Conservation (phyloP, 2,888 invertebrate genomes). For the Cheilosia impressa region DNA sequence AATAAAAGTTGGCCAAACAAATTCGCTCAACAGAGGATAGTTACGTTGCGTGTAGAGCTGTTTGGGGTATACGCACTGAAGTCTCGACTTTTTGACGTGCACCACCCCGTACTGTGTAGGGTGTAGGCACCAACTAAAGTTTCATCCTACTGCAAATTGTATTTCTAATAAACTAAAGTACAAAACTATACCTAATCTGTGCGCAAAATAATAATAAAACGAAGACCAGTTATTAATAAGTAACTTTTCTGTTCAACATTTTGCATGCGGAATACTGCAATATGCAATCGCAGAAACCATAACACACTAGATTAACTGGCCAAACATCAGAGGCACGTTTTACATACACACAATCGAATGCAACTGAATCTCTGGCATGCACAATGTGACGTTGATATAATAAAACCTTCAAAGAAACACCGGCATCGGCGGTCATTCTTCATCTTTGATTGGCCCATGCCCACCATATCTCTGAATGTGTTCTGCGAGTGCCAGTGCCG, state of each 20-base stretch:
- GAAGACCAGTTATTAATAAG: slow-evolving; percentile 26
- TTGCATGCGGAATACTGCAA: not conserved
- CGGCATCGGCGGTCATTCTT: slow-evolving; percentile 72
- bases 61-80: too few relatives aligned
- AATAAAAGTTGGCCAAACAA: too few relatives aligned
- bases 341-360: slow-evolving; percentile 20
- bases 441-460: slow-evolving; percentile 73
- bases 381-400: slow-evolving; percentile 6
- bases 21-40: too few relatives aligned
- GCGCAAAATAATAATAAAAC: not conserved
- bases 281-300: not conserved
- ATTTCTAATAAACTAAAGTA: too few relatives aligned
- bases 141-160: too few relatives aligned
- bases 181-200: too few relatives aligned
- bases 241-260: not conserved
- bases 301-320: slow-evolving; percentile 27
- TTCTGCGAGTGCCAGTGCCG: too few relatives aligned
- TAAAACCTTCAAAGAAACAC: slow-evolving; percentile 60
- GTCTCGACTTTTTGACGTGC: too few relatives aligned
- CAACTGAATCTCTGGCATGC: slow-evolving; percentile 33
- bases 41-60: too few relatives aligned
- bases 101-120: too few relatives aligned
- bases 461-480: slow-evolving; percentile 35
- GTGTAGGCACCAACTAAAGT: too few relatives aligned
- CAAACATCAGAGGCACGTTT: slow-evolving; percentile 33